Evolutionary conservation across 2,888 invertebrate genomes (phyloP), one percentile per base, ranked within the genome.

Genomic region (Aelia acuminata): DNA sequence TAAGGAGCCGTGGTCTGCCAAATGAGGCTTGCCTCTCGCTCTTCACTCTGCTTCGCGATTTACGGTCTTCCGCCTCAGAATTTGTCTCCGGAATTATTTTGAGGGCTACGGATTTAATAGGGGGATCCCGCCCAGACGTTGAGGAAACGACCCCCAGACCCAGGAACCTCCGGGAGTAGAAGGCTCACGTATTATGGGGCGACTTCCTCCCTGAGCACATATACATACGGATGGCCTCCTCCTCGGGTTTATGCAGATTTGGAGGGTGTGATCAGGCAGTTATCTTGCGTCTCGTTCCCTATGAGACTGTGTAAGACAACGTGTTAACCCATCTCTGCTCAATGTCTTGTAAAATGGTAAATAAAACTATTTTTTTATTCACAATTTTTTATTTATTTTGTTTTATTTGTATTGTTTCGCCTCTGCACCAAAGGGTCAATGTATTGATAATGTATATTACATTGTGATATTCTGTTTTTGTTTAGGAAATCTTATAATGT

Each of bases 11-110:
- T 63, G 87, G 87, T 31, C 87, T 63, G 63, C 47, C 43, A 80
- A 80, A 80, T 80, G 80, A 80, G 80, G 80, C 80, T 80, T 80
- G 80, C 80, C 43, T 80, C 43, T 80, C n/a, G 80, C 80, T 80
- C 87, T 43, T 87, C 87, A 47, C 85, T 85, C 50, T 48, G 20
- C 50, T 18, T n/a, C 31, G 48, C 84, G 31, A 48, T 84, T 50
- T 84, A 48, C 50, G 49, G 31, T 47, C 84, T 50, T 50, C 75
- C 87, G 47, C 43, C 84, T 31, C 26, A 50, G 87, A 87, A 87
- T 87, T 87, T 87, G 87, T 87, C 87, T 53, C 87, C 35, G 87
- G 87, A 87, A 87, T 87, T 80, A 87, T 87, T 87, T 75, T 80
- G 87, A 50, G 84, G 87, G 47, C 50, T 31, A 22, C 63, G 87